Evolutionary conservation across 2,797 vertebrate genomes (phyloP), one percentile per base, ranked within the genome.

Genomic region (Sebastolobus alascanus): DNA sequence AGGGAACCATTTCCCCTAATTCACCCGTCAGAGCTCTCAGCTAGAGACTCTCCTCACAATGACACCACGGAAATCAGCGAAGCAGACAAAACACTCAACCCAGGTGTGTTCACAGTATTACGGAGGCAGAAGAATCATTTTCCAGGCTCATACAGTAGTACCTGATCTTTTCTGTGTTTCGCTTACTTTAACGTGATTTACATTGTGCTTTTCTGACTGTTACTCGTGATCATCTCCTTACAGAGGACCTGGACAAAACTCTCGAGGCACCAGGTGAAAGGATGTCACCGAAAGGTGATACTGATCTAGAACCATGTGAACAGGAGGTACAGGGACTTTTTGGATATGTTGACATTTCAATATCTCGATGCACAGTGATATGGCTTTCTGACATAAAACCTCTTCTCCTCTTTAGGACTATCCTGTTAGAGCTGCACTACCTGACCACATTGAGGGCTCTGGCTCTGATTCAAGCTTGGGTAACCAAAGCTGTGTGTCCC

Each of bases 1-100:
- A 96, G 96, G 85, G 95, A 96, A 54, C 99, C 99, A 35, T 93
- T 99, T 93, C 84, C 97, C 64, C 95, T 99, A 80, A 93, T 99
- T 61, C 93, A 89, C 10, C 94, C 94, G 2, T 96, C 96, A 40
- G 96, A 96, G 80, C 79, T 96, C 9, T 94, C 94, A n/a, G 93
- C 90, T 25, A 78, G 79, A 84, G 87, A 84, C 68, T 88, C 87
- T 0, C 58, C 86, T 68, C 94, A 86, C 50, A 90, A 31, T 79
- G 96, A 96, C 60, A 92, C 91, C 6, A 60, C 84, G 1, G 91
- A 91, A 0, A 83, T 94, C 37, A 94, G 93, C 50, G 92, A 95
- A 52, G 85, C 73, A 2, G 95, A 96, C 87, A 85, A 94, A 82
- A 90, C 95, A 1, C 93, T 96, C 52, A 95, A 93, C 87, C 86